Base-by-base conservation (phyloP, 2,113 vertebrate genomes). In the Lophochroa leadbeateri region DNA sequence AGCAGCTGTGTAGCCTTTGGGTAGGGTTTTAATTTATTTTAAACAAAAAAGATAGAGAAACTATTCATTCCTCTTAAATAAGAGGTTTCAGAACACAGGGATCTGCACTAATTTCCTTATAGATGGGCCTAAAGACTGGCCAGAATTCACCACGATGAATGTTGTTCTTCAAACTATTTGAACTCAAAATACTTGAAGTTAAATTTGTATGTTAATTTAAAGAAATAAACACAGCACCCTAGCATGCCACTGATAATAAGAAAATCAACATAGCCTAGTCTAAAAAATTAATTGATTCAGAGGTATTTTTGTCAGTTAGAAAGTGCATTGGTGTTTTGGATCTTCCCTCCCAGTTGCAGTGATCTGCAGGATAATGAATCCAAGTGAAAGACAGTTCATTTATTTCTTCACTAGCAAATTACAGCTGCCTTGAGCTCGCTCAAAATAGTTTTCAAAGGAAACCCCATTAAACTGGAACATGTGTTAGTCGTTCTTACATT, bases 401-500 rank as follows among this genome's bases (percentile, higher is more conserved):
- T 72, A 57, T 49, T 77, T 82, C 37, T 65, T 53, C 28, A 74
- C n/a, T 43, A 82, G 58, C 23, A 90, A 85, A 75, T 8, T 35
- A 76, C 0, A 0, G 15, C 43, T 87, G n/a, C 37, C 47, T 78
- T 57, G 44, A 65, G 41, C 39, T 70, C 18, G 19, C 15, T 64
- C 12, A 88, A 72, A 80, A 72, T 8, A 2, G 0, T 50, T 92
- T 74, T 76, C 33, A 46, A 70, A 82, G 14, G 24, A 88, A 90
- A 80, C 7, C 4, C 10, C n/a, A 72, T 17, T 61, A 43, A 88
- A 64, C 18, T 29, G n/a, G 14, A 80, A 69, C 3, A 28, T 13
- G 11, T 0, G 0, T 47, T 68, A 64, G 41, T 10, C 2, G 0
- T 64, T 74, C 37, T 81, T 58, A 27, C 4, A 71, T 17, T 29